Conservation (phyloP, 2,113 vertebrate genomes). For the Sinocyclocheilus rhinocerous region DNA sequence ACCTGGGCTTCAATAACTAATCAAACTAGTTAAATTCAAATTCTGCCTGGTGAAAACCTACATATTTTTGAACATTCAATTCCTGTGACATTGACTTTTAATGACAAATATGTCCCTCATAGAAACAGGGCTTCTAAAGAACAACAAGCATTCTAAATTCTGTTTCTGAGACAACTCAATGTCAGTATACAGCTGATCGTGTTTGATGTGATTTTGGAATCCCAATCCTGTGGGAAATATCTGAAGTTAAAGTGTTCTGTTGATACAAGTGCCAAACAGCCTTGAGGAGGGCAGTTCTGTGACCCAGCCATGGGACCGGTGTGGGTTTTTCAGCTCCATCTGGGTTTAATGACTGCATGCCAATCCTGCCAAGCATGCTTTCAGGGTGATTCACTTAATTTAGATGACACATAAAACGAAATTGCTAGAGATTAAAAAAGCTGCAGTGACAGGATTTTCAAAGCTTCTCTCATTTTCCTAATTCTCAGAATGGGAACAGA, state of each 20-base stretch:
- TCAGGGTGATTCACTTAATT: slow-evolving; percentile 60
- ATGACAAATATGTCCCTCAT: neutral
- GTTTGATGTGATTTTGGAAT: slow-evolving; percentile 11
- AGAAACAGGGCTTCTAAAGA: neutral
- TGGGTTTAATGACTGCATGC: slow-evolving; percentile 62
- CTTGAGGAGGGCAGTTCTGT: slow-evolving; percentile 1
- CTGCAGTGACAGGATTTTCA: slow-evolving; percentile 50
- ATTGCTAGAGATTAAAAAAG: slow-evolving; percentile 48
- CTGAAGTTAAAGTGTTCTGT: slow-evolving; percentile 33
- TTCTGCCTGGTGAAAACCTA: neutral
- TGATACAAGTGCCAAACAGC: slow-evolving; percentile 23
- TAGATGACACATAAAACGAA: slow-evolving; percentile 54
- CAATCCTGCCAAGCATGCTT: slow-evolving; percentile 63
- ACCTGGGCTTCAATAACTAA: neutral
- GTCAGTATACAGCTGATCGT: neutral
- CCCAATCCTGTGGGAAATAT: slow-evolving; percentile 17
- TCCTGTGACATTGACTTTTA: neutral
- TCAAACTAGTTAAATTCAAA: neutral
- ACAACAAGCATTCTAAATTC: neutral
- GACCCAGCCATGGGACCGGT: slow-evolving; percentile 43
- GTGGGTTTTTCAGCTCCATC: slow-evolving; percentile 57
- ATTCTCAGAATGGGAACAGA: slow-evolving; percentile 38
- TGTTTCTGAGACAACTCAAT: neutral
- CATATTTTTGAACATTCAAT: neutral
- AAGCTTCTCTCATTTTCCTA: slow-evolving; percentile 57